Evolutionary conservation across 2,888 invertebrate species (phyloP).

Genomic region (Charanyca ferruginea): DNA sequence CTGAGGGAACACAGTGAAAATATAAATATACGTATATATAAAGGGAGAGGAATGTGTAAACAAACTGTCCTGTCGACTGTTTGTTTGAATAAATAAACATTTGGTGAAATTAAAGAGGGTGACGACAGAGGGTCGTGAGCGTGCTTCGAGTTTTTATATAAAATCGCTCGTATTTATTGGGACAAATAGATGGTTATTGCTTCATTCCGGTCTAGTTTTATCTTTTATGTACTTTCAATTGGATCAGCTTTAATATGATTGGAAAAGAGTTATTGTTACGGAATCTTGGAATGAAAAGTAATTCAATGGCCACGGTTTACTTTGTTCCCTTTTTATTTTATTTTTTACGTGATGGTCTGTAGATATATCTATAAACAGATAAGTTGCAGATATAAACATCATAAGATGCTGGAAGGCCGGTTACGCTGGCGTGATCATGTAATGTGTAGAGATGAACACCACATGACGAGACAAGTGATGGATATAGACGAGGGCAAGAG

Average conservation of each 20-base stretch:
- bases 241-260: conserved; percentile 1
- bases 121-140: conserved; percentile 67
- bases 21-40: conserved; percentile 62
- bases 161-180: conserved; percentile 70
- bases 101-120: conserved; percentile 84
- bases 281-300: background rate
- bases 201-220: conserved; percentile 63
- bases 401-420: no score
- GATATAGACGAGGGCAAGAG: no score
- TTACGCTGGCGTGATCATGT: no score
- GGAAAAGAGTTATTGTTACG: background rate
- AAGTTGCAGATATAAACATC: no score
- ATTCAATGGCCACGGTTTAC: background rate
- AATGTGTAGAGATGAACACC: no score
- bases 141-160: conserved; percentile 69
- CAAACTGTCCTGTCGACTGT: conserved; percentile 79
- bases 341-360: background rate
- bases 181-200: conserved; percentile 66
- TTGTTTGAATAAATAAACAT: conserved; percentile 86
- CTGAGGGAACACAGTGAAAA: conserved; percentile 28
- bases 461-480: no score
- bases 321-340: background rate
- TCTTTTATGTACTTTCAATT: conserved; percentile 41
- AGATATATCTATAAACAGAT: background rate
- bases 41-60: conserved; percentile 81